A percentile compares a stretch with the other conserved stretches of the same genome.
Conservation (phyloP, 2,888 invertebrate species). For the Drosophila nigritarsus region DNA sequence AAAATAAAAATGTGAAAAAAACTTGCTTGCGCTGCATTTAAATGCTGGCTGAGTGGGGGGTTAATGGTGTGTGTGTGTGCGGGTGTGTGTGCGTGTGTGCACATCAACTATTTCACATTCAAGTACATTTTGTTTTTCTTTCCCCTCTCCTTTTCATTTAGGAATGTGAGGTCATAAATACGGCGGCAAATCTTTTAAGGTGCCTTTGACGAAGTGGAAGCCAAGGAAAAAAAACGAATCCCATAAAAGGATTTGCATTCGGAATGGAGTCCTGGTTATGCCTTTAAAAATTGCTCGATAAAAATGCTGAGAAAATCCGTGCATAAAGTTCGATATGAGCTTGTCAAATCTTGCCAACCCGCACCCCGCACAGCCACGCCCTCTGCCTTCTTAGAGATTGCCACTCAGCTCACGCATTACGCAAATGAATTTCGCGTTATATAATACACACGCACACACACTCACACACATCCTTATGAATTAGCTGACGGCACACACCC, state of each 20-base stretch:
- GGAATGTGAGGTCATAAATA: slow-evolving; percentile 41
- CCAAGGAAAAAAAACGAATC: neutral
- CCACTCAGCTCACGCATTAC: slow-evolving; percentile 61
- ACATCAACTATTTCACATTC: slow-evolving; percentile 73
- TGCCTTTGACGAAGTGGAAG: slow-evolving; percentile 9
- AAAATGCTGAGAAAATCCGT: slow-evolving; percentile 62
- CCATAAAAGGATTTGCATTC: slow-evolving; percentile 64
- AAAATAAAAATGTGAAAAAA: slow-evolving; percentile 65
- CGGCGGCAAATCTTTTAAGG: slow-evolving; percentile 48
- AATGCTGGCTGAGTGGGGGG: slow-evolving; percentile 30
- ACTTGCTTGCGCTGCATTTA: slow-evolving; percentile 50
- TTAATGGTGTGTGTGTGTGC: slow-evolving; percentile 34
- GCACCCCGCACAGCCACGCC: neutral
- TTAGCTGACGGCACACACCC: slow-evolving; percentile 70
- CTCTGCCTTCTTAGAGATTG: slow-evolving; percentile 2
- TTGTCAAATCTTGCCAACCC: slow-evolving; percentile 38
- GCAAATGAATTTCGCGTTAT: slow-evolving; percentile 74
- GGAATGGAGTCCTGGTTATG: slow-evolving; percentile 56
- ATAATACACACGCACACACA: neutral
- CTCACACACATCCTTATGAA: slow-evolving; percentile 52
- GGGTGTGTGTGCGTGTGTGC: slow-evolving; percentile 26
- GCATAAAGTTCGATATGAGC: slow-evolving; percentile 70
- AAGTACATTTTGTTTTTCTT: slow-evolving; percentile 1
- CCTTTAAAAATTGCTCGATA: slow-evolving; percentile 52
- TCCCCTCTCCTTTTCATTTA: slow-evolving; percentile 26